Base-by-base conservation (phyloP, 2,888 invertebrate species). In the Dynastes hyllus region DNA sequence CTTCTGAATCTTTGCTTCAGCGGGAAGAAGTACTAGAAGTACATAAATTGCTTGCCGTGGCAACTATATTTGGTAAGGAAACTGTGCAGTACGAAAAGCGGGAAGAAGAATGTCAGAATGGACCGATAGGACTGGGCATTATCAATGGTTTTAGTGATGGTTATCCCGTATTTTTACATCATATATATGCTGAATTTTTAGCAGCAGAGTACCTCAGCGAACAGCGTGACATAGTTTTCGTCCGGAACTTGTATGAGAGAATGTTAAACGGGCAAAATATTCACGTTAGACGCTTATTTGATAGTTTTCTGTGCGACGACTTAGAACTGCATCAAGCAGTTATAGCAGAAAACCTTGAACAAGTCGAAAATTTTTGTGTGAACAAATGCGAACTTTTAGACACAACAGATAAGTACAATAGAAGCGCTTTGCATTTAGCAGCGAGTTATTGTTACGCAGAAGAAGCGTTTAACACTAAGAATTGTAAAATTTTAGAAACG, bases 131-230 rank as follows among this genome's bases (percentile, higher is more conserved):
- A 9, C n/a, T 71, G 32, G 71, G 71, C 9, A 37, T 71, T 8
- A 55, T 71, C 2, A 32, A 32, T n/a, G 16, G 55, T 9, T 71
- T 71, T 37, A 55, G 16, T 6, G 71, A 55, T 16, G 40, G n/a
- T 16, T 71, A 71, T 55, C 55, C 71, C 9, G 37, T 58, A 32
- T 71, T 71, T 55, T 32, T 71, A 37, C 71, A 71, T 58, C 71
- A 71, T 11, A 71, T 32, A 9, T 71, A 55, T 9, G 71, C 16
- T 2, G 71, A 71, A 58, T 55, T 71, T 37, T 71, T 71, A 37
- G 71, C 58, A 29, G 71, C 71, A 1, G 71, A 71, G 40, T 71
- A 55, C 32, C 37, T 71, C 1, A 37, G 58, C 37, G 71, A 71
- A 16, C 32, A 55, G 2, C 11, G 27, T 1, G 22, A 67, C 27